Percentiles rank a stretch among this genome's conserved stretches.
Evolutionary conservation across 2,113 vertebrate genomes (phyloP).

Genomic region (Xyrauchen texanus): DNA sequence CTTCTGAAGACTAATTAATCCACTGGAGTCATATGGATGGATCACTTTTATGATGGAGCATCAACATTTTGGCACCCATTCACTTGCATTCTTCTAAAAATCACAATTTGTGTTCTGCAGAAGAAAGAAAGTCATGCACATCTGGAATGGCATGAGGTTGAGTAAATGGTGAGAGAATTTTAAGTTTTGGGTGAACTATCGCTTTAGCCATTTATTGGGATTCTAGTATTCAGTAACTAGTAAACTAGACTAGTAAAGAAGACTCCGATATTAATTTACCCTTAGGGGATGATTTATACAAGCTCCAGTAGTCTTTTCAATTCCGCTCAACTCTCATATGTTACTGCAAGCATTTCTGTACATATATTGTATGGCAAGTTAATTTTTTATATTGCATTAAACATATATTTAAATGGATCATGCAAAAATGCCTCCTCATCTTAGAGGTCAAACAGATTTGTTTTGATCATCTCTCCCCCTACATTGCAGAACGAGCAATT

Average conservation of each 20-base stretch:
- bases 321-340: background rate
- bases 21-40: too few species aligned
- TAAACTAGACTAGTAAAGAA: background rate
- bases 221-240: too few species aligned
- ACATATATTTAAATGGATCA: background rate
- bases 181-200: too few species aligned
- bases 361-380: background rate
- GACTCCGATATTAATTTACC: background rate
- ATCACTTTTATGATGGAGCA: too few species aligned
- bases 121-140: too few species aligned
- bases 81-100: too few species aligned
- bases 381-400: background rate
- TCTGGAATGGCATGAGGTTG: too few species aligned
- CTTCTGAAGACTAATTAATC: too few species aligned
- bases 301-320: background rate
- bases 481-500: slow-evolving; percentile 87
- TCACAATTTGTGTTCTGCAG: too few species aligned
- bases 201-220: too few species aligned
- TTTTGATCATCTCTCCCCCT: background rate
- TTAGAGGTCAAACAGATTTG: background rate
- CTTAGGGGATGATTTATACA: background rate
- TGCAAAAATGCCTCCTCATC: background rate
- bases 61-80: too few species aligned
- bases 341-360: background rate
- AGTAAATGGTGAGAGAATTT: too few species aligned